Evolutionary conservation across 2,888 invertebrate genomes (phyloP).

Genomic region (Himalopsyche tibetana): DNA sequence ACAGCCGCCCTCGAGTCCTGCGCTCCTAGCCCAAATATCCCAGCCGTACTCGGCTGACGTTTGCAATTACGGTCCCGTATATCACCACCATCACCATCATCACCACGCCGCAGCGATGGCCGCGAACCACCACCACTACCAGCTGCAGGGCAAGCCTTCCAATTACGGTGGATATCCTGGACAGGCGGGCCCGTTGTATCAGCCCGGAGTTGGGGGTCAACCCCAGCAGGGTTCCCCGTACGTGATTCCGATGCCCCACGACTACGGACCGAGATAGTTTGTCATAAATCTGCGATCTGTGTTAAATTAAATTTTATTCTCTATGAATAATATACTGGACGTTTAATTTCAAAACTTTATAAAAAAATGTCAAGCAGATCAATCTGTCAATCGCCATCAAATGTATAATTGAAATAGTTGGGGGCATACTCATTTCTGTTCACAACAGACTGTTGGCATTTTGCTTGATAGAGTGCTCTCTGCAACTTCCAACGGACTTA

Average conservation of each 20-base stretch:
- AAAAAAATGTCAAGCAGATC: too few species aligned
- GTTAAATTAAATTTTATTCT: too few species aligned
- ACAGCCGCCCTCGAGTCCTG: conserved; percentile 19
- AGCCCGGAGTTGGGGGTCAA: conserved; percentile 12
- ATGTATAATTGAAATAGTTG: too few species aligned
- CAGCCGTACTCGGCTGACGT: conserved; percentile 82
- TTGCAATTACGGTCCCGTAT: conserved; percentile 81
- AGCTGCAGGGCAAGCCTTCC: conserved; percentile 27
- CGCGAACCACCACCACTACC: neutral
- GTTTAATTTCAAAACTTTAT: too few species aligned
- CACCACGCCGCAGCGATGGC: conserved; percentile 44
- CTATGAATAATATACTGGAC: too few species aligned
- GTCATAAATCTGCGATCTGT: too few species aligned
- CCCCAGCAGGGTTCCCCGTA: neutral
- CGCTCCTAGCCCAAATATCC: conserved; percentile 66
- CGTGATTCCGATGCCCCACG: conserved; percentile 55
- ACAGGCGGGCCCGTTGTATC: conserved; percentile 6
- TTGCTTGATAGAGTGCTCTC: too few species aligned
- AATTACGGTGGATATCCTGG: neutral
- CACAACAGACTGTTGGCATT: too few species aligned
- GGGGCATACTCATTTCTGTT: too few species aligned
- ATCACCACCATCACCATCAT: conserved; percentile 75
- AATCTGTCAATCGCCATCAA: too few species aligned
- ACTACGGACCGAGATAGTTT: conserved; percentile 63
- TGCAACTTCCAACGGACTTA: too few species aligned